Base-by-base conservation (phyloP, 1,140 invertebrate species). In the Pteromalus puparum region DNA sequence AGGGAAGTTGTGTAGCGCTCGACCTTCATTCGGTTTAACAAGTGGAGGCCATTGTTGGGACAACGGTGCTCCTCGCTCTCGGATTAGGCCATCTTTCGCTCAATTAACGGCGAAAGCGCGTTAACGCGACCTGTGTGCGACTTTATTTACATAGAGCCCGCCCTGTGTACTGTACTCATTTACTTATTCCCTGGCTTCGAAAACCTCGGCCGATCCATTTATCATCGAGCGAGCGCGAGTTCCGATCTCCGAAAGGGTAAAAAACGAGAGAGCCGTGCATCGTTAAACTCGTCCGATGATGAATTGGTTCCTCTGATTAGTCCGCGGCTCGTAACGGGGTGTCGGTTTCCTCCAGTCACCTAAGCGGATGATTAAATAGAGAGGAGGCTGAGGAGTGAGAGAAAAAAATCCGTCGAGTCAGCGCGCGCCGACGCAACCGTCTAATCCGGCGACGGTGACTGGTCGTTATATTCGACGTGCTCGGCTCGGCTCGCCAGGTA, bases 11-110 rank as follows among this genome's bases (percentile, higher is more conserved):
- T 30, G 21, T 9, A 13, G 28, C 53, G 30, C 42, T 18, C 81
- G 78, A 84, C 83, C 83, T 84, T 84, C 53, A 84, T 81, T 76
- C 72, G 72, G 18, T 74, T 83, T 76, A 83, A 68, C 82, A 78
- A 83, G 65, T 67, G 61, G 73, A 34, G 21, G 34, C 67, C 67
- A 83, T 83, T 83, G 67, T 83, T 42, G n/a, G 3, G 7, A 5
- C 73, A 83, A 83, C 65, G 67, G 67, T 42, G 34, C 28, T 34
- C 26, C 34, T 4, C 48, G 53, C 67, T 0, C 67, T 0, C 18
- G 34, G 42, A 78, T 61, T 73, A 24, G 46, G 18, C 74, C 73
- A 65, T 73, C 67, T 83, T 53, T 72, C 13, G 75, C 30, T 48
- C 46, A 83, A 83, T 79, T 83, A 79, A 83, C 18, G 67, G n/a